A percentile compares a stretch with the other conserved stretches of the same genome.
These are phyloP conservation scores for Grammomys dolichurus DNA, from an alignment of 2,113 vertebrate species.

Conservation along the genomic window DNA sequence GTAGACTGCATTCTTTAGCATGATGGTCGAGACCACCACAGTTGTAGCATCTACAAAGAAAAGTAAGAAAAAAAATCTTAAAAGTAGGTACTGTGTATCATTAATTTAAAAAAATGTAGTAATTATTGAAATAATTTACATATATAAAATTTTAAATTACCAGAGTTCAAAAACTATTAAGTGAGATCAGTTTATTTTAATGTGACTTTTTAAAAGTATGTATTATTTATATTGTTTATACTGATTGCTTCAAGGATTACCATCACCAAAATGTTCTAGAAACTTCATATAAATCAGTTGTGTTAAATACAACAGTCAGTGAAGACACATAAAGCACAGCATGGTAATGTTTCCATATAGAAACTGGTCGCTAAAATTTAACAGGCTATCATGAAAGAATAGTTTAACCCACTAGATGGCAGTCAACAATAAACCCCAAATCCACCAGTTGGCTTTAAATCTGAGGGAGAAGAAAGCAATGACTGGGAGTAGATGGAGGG, in stretches of 20 bases:
- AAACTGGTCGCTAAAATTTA: neutral
- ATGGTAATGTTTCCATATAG: neutral
- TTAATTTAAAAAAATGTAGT: neutral
- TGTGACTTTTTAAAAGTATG: neutral
- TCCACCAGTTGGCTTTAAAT: neutral
- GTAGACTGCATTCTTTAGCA: constrained; percentile 92
- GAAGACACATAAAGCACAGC: neutral
- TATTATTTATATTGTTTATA: neutral
- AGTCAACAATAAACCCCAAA: constrained; percentile 60
- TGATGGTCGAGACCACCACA: constrained; percentile 93
- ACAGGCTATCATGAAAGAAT: constrained; percentile 16
- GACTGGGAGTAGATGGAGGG: too few species aligned
- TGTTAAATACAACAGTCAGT: neutral
- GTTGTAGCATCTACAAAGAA: constrained; percentile 91
- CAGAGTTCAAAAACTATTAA: neutral
- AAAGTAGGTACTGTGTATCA: neutral
- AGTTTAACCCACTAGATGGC: constrained; percentile 85
- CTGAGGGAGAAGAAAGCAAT: too few species aligned
- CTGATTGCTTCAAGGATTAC: neutral
- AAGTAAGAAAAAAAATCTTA: constrained; percentile 43
- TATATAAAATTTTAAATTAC: neutral
- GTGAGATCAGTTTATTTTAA: constrained; percentile 7
- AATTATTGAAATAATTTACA: neutral
- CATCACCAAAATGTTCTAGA: neutral
- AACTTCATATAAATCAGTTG: constrained; percentile 3